These are phyloP conservation scores for Gobio gobio DNA, from an alignment of 2,113 vertebrate species.

Conservation along the genomic window DNA sequence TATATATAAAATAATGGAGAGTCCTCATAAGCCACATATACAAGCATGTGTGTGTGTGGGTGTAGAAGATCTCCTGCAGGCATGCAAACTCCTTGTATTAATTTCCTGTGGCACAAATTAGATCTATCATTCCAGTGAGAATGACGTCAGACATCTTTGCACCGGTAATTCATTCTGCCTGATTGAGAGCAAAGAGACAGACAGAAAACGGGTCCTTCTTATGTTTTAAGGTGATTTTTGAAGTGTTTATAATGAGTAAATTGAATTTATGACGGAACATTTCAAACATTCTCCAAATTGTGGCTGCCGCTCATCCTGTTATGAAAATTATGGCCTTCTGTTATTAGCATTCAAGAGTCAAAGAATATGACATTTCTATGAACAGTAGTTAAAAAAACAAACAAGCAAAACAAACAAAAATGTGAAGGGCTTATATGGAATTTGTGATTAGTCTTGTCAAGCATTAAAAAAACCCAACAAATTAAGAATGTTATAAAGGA, in stretches of 20 bases:
- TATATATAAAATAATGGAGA: too few relatives aligned
- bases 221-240: background rate
- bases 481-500: background rate
- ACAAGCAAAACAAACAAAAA: background rate
- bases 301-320: background rate
- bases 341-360: background rate
- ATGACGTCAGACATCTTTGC: conserved; percentile 10
- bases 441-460: background rate
- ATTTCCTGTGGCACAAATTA: conserved; percentile 60
- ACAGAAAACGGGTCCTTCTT: background rate
- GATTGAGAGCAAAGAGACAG: background rate
- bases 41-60: background rate
- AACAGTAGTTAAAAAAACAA: background rate
- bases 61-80: background rate
- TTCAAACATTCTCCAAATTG: background rate
- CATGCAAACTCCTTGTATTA: conserved; percentile 41
- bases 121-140: conserved; percentile 42
- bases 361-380: background rate
- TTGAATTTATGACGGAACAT: background rate
- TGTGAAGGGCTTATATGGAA: background rate
- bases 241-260: background rate
- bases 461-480: background rate
- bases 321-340: background rate
- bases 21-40: too few relatives aligned
- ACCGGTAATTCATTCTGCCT: conserved; percentile 21